Percentiles rank a stretch among this genome's conserved stretches.
Evolutionary conservation across 2,113 vertebrate species (phyloP).

Genomic region (Eretmochelys imbricata): DNA sequence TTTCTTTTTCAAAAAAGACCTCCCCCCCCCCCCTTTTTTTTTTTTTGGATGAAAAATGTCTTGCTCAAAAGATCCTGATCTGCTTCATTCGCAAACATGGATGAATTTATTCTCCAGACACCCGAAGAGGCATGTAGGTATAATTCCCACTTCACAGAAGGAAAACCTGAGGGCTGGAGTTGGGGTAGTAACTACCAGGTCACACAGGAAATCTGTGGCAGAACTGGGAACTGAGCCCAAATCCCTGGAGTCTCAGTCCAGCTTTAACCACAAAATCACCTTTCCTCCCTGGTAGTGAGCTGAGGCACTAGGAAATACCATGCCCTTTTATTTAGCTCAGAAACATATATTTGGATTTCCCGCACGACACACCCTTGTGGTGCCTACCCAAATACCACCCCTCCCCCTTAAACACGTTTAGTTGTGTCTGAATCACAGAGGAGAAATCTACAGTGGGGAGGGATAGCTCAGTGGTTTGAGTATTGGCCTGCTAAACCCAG

Average conservation of each 20-base stretch:
- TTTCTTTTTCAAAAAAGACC: background rate
- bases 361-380: background rate
- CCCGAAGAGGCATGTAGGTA: background rate
- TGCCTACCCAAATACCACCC: background rate
- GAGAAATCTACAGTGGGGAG: background rate
- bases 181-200: background rate
- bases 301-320: background rate
- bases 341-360: background rate
- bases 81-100: background rate
- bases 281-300: background rate
- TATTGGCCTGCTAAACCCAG: too few relatives aligned
- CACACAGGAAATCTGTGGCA: background rate
- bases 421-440: rapidly evolving
- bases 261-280: background rate
- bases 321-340: background rate
- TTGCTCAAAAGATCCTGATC: background rate
- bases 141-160: background rate
- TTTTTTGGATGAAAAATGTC: background rate
- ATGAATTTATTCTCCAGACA: background rate
- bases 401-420: background rate
- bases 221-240: background rate
- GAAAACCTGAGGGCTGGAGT: background rate
- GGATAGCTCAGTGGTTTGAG: too few relatives aligned
- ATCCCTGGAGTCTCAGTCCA: background rate
- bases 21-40: too few relatives aligned